These are phyloP conservation scores for Bugula neritina DNA, from an alignment of 2,888 invertebrate genomes.

Conservation along the genomic window DNA sequence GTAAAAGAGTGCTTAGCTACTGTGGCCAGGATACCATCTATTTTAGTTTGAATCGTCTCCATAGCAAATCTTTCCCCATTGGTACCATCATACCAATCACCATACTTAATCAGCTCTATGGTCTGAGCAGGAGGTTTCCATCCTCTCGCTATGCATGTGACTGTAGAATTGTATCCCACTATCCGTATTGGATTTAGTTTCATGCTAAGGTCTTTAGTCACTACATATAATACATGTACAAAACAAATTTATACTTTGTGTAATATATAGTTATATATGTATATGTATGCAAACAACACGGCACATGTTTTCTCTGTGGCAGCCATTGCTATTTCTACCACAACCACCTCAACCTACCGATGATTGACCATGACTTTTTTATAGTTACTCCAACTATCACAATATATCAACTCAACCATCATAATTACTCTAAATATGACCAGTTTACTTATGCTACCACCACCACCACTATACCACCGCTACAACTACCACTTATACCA, in stretches of 20 bases:
- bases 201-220: background rate
- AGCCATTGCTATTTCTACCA: no score
- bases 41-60: background rate
- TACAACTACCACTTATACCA: background rate
- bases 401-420: no score
- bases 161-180: background rate
- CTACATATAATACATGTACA: background rate
- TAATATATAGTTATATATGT: no score
- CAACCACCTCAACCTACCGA: no score
- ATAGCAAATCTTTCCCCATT: background rate
- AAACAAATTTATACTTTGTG: background rate
- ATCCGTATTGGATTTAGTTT: background rate
- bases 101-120: background rate
- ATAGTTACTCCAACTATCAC: no score
- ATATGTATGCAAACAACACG: no score
- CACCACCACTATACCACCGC: background rate
- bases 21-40: background rate
- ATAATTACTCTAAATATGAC: background rate
- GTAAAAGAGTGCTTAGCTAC: background rate
- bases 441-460: background rate
- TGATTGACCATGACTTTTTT: no score
- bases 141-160: background rate
- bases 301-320: no score
- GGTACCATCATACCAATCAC: background rate
- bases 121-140: conserved; percentile 1